Base-by-base conservation (phyloP, 2,888 invertebrate genomes). In the Nomada lathburiana region DNA sequence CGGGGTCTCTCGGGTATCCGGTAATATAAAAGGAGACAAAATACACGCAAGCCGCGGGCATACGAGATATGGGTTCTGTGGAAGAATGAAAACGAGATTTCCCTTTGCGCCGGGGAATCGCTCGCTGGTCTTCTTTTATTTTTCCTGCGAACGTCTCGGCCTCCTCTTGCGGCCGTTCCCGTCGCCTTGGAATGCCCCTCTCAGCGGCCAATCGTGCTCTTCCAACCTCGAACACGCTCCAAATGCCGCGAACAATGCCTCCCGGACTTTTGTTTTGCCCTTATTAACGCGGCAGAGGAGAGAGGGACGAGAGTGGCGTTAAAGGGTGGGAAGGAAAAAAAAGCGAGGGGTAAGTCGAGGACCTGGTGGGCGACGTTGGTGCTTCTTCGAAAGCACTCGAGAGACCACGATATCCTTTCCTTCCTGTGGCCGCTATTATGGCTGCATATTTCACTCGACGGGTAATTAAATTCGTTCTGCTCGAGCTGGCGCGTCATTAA, bases 1-100 rank as follows among this genome's bases (percentile, higher is more conserved):
- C 88, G 87, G 80, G 85, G 89, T 91, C 91, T 83, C 91, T 59
- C 76, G 91, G 88, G 91, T 86, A 88, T 84, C 84, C 80, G 84
- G 86, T 90, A 87, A 90, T 90, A 91, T 89, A 90, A 90, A 90
- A 89, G 91, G 85, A 90, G 91, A 91, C 90, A 91, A 90, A 91
- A 91, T 87, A 87, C 89, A 90, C 87, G 86, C 80, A 84, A 80
- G 70, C 85, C 75, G 84, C 85, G 83, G 85, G 83, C 85, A 80
- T 83, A 75, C 85, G 84, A 85, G 82, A 87, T 85, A 84, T 83
- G 80, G 83, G 84, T 82, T 84, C 80, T 76, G 84, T 71, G 83
- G 83, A 89, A 81, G 85, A 90, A 90, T 89, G 89, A 90, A 89
- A 88, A 89, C 90, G 87, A 90, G 88, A 91, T 89, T 89, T 90